Evolutionary conservation across 1,140 invertebrate species (phyloP).

Genomic region (Bicyclus anynana): DNA sequence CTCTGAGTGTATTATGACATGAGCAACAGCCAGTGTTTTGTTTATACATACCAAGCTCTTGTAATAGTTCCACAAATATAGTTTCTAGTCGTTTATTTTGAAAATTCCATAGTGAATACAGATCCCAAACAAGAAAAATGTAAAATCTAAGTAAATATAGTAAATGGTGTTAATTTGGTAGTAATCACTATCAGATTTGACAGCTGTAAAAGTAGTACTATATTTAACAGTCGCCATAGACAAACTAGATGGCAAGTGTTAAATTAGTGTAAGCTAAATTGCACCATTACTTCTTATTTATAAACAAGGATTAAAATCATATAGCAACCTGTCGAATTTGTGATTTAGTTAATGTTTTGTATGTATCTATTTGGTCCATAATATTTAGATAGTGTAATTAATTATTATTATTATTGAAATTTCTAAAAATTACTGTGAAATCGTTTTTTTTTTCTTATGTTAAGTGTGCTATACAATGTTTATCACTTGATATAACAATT

Average conservation of each 20-base stretch:
- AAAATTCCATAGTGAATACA: background rate
- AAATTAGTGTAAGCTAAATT: no score
- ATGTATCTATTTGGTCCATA: slow-evolving; percentile 32
- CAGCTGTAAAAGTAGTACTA: no score
- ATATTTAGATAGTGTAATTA: slow-evolving; percentile 48
- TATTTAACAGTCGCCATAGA: no score
- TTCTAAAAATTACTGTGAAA: background rate
- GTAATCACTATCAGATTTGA: no score
- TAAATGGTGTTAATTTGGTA: no score
- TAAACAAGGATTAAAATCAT: background rate
- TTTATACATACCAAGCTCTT: no score
- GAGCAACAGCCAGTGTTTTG: no score
- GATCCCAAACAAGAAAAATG: background rate
- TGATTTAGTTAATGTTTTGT: slow-evolving; percentile 19
- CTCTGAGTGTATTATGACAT: no score
- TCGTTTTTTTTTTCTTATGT: slow-evolving; percentile 12
- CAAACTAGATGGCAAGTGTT: no score
- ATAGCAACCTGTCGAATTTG: slow-evolving; percentile 12
- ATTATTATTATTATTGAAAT: slow-evolving; percentile 37
- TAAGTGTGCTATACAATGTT: slow-evolving; percentile 2
- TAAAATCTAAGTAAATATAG: background rate
- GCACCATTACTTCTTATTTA: no score
- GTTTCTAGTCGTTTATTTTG: background rate
- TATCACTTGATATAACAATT: background rate
- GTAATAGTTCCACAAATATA: background rate